Percentiles rank a stretch among this genome's conserved stretches.
Evolutionary conservation across 1,140 invertebrate genomes (phyloP).

Genomic region (Trinorchestia longiramus): DNA sequence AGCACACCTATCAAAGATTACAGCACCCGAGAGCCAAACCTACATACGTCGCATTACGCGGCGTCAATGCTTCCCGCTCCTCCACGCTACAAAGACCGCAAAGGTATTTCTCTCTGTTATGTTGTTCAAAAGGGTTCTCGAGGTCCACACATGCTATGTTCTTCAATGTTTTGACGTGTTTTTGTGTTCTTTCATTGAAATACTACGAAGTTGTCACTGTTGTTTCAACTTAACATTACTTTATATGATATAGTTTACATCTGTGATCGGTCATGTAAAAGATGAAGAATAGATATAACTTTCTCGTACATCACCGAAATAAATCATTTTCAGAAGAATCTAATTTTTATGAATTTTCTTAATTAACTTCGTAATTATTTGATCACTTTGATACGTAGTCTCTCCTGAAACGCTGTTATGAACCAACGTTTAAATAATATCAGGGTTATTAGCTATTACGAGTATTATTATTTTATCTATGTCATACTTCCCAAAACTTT

Average conservation of each 20-base stretch:
- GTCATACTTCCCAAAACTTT: no score
- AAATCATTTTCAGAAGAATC: neutral
- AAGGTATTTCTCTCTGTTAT: neutral
- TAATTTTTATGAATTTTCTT: neutral
- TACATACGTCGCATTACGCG: slow-evolving; percentile 30
- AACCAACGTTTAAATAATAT: no score
- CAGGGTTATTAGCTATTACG: no score
- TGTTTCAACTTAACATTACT: neutral
- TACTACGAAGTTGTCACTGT: neutral
- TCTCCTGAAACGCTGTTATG: no score
- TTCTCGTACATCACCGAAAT: neutral
- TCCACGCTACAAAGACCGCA: slow-evolving; percentile 48
- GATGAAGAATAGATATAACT: neutral
- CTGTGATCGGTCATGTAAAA: neutral
- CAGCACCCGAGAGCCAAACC: slow-evolving; percentile 43
- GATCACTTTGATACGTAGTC: no score
- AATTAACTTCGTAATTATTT: no score
- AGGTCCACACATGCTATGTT: neutral
- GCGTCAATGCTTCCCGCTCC: slow-evolving; percentile 41
- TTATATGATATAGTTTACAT: neutral
- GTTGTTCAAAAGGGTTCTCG: neutral
- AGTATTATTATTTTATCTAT: no score
- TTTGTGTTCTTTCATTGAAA: neutral
- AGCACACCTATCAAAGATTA: slow-evolving; percentile 59
- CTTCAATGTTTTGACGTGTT: neutral